Conservation (phyloP, 2,113 vertebrate genomes). For the Rhineura floridana region DNA sequence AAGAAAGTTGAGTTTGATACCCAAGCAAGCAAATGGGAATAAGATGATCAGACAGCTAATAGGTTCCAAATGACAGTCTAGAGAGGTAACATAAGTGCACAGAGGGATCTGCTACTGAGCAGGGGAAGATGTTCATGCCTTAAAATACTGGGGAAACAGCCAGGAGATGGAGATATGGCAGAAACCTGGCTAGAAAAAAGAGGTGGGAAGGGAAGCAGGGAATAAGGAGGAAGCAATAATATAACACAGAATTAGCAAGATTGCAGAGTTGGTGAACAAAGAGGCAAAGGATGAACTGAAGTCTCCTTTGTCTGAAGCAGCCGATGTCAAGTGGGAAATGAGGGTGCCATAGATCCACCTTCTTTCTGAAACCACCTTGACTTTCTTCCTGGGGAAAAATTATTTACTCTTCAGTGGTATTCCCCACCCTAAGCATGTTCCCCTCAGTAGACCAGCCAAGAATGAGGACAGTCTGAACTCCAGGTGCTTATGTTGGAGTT, state of each 20-base stretch:
- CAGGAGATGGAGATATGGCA: neutral
- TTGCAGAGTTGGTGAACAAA: neutral
- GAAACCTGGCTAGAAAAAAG: neutral
- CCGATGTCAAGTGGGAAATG: neutral
- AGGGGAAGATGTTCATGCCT: neutral
- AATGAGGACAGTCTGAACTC: no score
- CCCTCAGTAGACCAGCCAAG: no score
- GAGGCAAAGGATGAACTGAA: neutral
- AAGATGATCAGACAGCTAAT: neutral
- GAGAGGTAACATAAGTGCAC: neutral
- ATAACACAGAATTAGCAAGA: no score
- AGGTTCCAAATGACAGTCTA: neutral
- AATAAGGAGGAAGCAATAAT: neutral
- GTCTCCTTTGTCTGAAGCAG: no score
- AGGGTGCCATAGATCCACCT: no score
- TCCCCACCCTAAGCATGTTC: no score
- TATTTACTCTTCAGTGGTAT: no score
- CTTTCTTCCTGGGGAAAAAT: no score
- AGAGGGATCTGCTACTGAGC: neutral
- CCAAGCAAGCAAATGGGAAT: neutral
- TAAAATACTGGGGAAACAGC: neutral
- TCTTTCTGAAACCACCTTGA: no score
- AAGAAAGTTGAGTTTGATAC: neutral
- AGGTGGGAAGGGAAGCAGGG: neutral
- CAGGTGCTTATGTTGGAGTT: no score